Percentiles rank a stretch among this genome's conserved stretches.
phyloP scores from a whole-genome alignment of 2,797 vertebrate genomes.

The Yasuhikotakia modesta region DNA sequence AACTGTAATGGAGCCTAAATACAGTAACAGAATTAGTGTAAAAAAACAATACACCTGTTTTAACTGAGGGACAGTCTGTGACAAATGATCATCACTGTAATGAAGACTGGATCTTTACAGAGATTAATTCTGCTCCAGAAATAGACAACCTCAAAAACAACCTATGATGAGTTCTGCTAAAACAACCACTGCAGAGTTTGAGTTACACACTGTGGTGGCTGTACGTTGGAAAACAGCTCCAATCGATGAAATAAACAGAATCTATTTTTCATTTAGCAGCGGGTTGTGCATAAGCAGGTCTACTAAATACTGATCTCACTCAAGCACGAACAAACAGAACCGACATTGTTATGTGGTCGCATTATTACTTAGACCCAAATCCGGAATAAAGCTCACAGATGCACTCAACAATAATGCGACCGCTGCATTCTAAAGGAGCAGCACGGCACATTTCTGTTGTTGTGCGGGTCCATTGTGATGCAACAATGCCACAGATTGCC shows the following conservation, averaged over 20 bases:
- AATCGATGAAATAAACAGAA: neutral
- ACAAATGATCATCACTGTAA: slow-evolving; percentile 24
- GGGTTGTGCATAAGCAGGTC: neutral
- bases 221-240: too few relatives aligned
- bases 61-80: slow-evolving; percentile 37
- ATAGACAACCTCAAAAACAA: slow-evolving; percentile 16
- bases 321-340: neutral
- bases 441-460: neutral
- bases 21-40: slow-evolving; percentile 35
- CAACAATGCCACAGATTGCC: slow-evolving; percentile 7
- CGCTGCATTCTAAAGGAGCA: neutral
- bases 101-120: slow-evolving; percentile 25
- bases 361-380: slow-evolving; percentile 22
- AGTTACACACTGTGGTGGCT: too few relatives aligned
- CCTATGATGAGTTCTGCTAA: slow-evolving; percentile 7
- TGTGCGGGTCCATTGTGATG: slow-evolving; percentile 12
- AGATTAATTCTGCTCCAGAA: neutral
- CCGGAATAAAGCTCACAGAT: slow-evolving; percentile 9
- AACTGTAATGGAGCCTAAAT: slow-evolving; percentile 29
- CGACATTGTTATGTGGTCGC: neutral
- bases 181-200: slow-evolving; percentile 4
- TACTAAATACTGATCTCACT: neutral
- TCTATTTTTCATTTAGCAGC: neutral
- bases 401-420: slow-evolving; percentile 27
- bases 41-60: slow-evolving; percentile 36